These are phyloP conservation scores for Trematocara variabile DNA, from an alignment of 2,113 vertebrate species.

Conservation along the genomic window DNA sequence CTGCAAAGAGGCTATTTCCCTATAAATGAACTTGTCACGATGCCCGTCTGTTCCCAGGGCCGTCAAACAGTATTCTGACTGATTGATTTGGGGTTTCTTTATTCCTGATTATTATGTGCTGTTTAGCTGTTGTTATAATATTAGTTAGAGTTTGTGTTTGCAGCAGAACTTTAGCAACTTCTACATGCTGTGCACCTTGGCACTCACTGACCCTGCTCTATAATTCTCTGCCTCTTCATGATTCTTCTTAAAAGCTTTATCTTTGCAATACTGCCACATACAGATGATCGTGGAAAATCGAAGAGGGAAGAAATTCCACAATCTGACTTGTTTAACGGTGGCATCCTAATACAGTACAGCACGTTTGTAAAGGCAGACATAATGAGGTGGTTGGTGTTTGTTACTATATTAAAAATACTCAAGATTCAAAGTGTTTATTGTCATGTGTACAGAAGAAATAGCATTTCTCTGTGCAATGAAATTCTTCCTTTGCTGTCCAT, in stretches of 20 bases:
- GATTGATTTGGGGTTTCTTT: not conserved
- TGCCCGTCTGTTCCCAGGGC: not conserved
- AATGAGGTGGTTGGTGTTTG: not conserved
- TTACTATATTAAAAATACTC: not conserved
- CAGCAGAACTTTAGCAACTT: not conserved
- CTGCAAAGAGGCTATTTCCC: not conserved
- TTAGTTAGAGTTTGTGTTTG: not conserved
- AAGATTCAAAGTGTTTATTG: not conserved
- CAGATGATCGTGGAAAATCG: accelerated
- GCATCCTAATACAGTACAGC: not conserved
- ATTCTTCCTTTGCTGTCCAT: not conserved
- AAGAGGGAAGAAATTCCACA: not conserved
- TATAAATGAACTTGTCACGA: not conserved
- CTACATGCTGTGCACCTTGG: not conserved
- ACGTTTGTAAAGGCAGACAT: not conserved
- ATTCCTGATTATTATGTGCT: not conserved
- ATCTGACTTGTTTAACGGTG: not conserved
- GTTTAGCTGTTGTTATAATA: not conserved
- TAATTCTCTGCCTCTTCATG: not conserved
- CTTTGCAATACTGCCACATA: not conserved
- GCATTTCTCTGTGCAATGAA: not conserved
- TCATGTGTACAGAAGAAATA: not conserved
- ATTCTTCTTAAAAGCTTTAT: not conserved
- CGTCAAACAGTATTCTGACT: not conserved
- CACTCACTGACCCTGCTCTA: accelerated